Conservation (phyloP, 2,113 vertebrate species). For the Oryzias javanicus region DNA sequence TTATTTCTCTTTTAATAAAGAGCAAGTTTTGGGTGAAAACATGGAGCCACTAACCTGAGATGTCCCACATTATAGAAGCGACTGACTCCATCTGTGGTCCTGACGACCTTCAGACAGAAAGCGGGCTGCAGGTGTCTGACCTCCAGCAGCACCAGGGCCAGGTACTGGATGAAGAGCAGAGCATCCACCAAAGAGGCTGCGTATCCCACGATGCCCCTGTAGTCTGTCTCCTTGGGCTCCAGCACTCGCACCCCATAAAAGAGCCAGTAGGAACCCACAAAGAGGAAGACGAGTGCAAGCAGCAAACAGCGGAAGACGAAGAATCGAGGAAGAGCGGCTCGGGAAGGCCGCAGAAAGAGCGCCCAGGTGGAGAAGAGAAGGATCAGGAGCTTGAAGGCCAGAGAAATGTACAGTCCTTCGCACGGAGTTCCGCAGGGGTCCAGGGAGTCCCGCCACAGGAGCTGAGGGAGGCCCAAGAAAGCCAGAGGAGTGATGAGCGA, state of each 20-base stretch:
- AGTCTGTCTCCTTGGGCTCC: slow-evolving; percentile 83
- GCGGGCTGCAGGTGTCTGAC: slow-evolving; percentile 86
- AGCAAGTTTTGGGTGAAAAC: no score
- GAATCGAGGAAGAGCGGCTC: slow-evolving; percentile 82
- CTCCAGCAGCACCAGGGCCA: slow-evolving; percentile 88
- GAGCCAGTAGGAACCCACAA: slow-evolving; percentile 89
- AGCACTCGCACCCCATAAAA: slow-evolving; percentile 87
- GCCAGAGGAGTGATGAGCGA: slow-evolving; percentile 86
- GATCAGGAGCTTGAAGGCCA: slow-evolving; percentile 92
- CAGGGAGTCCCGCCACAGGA: slow-evolving; percentile 85
- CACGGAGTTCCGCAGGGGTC: slow-evolving; percentile 86
- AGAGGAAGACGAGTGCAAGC: slow-evolving; percentile 88
- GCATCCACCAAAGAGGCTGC: slow-evolving; percentile 88
- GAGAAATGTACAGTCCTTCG: slow-evolving; percentile 89
- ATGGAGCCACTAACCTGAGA: slow-evolving; percentile 78
- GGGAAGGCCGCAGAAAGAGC: slow-evolving; percentile 85
- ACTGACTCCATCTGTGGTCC: slow-evolving; percentile 86
- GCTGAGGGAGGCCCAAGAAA: slow-evolving; percentile 86
- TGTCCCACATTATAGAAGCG: slow-evolving; percentile 88
- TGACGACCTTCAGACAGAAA: slow-evolving; percentile 88
- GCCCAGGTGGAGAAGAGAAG: slow-evolving; percentile 90
- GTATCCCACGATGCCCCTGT: slow-evolving; percentile 87
- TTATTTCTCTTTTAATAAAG: no score
- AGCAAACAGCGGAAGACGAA: slow-evolving; percentile 86
- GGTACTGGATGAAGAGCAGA: slow-evolving; percentile 89